These are phyloP conservation scores for Lepidocyrtinus sp. DNA, from an alignment of 2,888 invertebrate species.

Conservation along the genomic window DNA sequence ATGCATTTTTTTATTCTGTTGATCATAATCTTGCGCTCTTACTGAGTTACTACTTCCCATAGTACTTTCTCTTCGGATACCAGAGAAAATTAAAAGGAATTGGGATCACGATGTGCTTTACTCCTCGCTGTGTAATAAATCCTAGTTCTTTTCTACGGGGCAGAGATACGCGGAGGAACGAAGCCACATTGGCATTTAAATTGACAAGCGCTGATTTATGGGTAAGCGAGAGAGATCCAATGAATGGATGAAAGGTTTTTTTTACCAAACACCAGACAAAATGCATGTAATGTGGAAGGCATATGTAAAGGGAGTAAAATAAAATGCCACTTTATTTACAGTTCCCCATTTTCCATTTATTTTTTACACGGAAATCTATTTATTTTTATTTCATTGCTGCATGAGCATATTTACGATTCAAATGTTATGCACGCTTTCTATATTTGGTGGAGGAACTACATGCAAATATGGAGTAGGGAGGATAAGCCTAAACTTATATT, in stretches of 20 bases:
- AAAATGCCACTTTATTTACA: slow-evolving; percentile 15
- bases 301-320: background rate
- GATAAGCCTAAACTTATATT: too few species aligned
- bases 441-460: background rate
- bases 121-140: background rate
- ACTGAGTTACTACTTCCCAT: background rate
- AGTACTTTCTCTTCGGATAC: background rate
- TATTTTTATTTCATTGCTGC: slow-evolving; percentile 18
- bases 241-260: slow-evolving; percentile 10
- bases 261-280: slow-evolving; percentile 3
- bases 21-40: background rate
- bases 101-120: background rate
- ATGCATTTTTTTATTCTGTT: background rate
- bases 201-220: slow-evolving; percentile 18
- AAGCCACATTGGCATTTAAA: slow-evolving; percentile 13
- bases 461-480: slow-evolving; percentile 1
- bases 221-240: background rate
- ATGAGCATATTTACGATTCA: slow-evolving; percentile 18
- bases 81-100: slow-evolving; percentile 2
- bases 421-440: slow-evolving; percentile 6
- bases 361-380: slow-evolving; percentile 12
- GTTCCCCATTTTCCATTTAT: slow-evolving; percentile 16
- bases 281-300: slow-evolving; percentile 15
- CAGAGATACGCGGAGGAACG: background rate
- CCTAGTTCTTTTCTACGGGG: background rate